Evolutionary conservation across 2,113 vertebrate genomes (phyloP).

Genomic region (Peromyscus polionotus): DNA sequence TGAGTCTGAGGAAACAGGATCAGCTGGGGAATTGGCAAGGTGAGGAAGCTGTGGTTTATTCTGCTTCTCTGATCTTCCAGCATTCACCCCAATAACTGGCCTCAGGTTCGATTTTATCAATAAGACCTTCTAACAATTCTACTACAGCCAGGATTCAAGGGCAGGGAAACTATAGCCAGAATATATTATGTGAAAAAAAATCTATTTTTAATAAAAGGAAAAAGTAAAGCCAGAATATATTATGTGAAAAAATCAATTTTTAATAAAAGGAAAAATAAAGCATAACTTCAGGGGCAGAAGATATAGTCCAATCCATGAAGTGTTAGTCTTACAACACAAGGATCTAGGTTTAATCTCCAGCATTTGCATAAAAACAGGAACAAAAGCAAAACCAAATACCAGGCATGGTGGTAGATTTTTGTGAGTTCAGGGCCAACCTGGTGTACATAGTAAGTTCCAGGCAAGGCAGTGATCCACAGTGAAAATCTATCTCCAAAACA

Average conservation of each 20-base stretch:
- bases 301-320: background rate
- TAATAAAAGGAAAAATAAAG: background rate
- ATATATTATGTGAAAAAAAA: background rate
- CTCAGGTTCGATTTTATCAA: too few relatives aligned
- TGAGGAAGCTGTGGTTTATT: too few relatives aligned
- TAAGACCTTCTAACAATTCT: too few relatives aligned
- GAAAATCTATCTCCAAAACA: background rate
- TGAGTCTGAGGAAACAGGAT: too few relatives aligned
- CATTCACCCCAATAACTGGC: too few relatives aligned
- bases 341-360: background rate
- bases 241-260: background rate
- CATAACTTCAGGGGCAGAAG: background rate
- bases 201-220: background rate
- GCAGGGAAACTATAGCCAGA: background rate
- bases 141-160: too few relatives aligned
- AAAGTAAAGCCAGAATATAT: background rate
- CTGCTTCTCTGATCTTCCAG: too few relatives aligned
- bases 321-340: background rate
- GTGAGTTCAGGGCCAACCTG: background rate
- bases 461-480: background rate
- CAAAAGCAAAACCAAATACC: background rate
- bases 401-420: background rate
- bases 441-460: background rate
- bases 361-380: background rate
- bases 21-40: too few relatives aligned